A percentile compares a stretch with the other conserved stretches of the same genome.
These are phyloP conservation scores for Malacosoma neustria DNA, from an alignment of 2,888 invertebrate species.

Conservation along the genomic window DNA sequence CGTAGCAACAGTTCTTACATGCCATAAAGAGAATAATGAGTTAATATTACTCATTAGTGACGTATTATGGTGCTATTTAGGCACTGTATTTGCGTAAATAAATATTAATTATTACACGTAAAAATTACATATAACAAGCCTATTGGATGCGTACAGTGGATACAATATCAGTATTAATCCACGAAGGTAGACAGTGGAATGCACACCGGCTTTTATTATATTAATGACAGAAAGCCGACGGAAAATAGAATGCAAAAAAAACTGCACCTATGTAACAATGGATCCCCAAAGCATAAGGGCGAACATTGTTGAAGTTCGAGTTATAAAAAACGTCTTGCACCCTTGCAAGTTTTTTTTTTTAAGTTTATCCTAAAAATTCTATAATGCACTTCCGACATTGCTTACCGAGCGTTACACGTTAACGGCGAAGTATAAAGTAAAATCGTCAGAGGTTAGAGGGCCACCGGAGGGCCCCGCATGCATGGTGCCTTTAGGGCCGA, in stretches of 20 bases:
- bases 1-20: too few species aligned
- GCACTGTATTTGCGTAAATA: too few species aligned
- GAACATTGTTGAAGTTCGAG: slow-evolving; percentile 46
- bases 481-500: slow-evolving; percentile 54
- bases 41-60: too few species aligned
- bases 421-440: slow-evolving; percentile 22
- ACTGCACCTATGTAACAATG: slow-evolving; percentile 35
- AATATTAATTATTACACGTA: too few species aligned
- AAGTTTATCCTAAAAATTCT: slow-evolving; percentile 36
- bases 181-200: slow-evolving; percentile 17
- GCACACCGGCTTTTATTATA: slow-evolving; percentile 21
- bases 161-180: too few species aligned
- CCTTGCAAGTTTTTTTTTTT: slow-evolving; percentile 32
- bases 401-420: slow-evolving; percentile 42
- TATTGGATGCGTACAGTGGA: too few species aligned
- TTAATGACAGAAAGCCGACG: slow-evolving; percentile 17
- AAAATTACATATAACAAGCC: too few species aligned
- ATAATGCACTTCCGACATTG: slow-evolving; percentile 31
- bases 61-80: neutral
- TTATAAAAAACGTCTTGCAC: slow-evolving; percentile 29
- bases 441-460: slow-evolving; percentile 17
- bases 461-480: slow-evolving; percentile 27
- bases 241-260: slow-evolving; percentile 29
- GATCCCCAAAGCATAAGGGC: slow-evolving; percentile 39
- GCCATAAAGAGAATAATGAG: too few species aligned